Evolutionary conservation across 2,797 vertebrate genomes (phyloP).

Genomic region (Lates japonicus): DNA sequence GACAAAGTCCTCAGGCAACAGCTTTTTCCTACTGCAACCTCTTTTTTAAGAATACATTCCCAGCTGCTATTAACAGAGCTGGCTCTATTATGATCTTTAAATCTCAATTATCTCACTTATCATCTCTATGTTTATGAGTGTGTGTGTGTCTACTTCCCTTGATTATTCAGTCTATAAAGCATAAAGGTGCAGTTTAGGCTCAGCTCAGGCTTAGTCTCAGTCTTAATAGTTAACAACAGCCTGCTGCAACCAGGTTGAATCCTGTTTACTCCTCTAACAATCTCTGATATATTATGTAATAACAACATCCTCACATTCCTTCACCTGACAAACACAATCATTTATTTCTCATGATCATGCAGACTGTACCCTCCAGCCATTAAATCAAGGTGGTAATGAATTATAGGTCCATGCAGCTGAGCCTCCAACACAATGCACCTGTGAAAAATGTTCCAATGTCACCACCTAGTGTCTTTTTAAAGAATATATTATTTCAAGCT

Average conservation of each 20-base stretch:
- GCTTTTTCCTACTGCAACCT: not conserved
- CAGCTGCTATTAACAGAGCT: not conserved
- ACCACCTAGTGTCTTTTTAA: slow-evolving; percentile 65
- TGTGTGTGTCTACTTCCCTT: not conserved
- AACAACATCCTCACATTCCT: not conserved
- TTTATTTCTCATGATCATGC: not conserved
- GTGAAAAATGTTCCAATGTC: slow-evolving; percentile 45
- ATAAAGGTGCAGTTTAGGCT: not conserved
- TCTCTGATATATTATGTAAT: not conserved
- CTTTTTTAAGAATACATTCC: slow-evolving; percentile 23
- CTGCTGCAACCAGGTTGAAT: not conserved
- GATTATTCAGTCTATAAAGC: slow-evolving; percentile 15
- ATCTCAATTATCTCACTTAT: slow-evolving; percentile 6
- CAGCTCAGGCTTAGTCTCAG: not conserved
- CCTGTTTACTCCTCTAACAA: not conserved
- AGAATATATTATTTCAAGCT: not conserved
- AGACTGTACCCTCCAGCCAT: not conserved
- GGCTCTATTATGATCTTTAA: slow-evolving; percentile 19
- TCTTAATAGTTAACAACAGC: not conserved
- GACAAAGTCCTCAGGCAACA: slow-evolving; percentile 37
- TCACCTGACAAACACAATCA: too few relatives aligned
- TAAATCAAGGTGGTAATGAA: slow-evolving; percentile 15
- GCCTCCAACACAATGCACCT: not conserved
- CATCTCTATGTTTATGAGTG: not conserved
- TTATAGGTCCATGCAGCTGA: not conserved